Percentiles rank a stretch among this genome's conserved stretches.
Evolutionary conservation across 2,797 vertebrate species (phyloP).

Genomic region (Botia kubotai): DNA sequence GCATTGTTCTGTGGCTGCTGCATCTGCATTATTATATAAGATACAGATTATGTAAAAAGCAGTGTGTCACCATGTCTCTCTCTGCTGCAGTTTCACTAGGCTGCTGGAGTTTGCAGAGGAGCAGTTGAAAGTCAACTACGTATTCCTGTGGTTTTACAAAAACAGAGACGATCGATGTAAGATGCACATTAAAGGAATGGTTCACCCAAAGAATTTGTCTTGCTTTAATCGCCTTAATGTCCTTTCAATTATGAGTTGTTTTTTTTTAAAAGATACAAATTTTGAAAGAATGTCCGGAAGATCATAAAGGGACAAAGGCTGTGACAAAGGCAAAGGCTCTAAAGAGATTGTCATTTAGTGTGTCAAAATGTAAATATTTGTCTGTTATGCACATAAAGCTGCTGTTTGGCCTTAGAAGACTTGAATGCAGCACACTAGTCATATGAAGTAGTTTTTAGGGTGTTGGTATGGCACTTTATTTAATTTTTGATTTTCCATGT

Average conservation of each 20-base stretch:
- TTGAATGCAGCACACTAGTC: no score
- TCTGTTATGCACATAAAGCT: no score
- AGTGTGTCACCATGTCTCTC: constrained; percentile 58
- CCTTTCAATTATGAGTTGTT: neutral
- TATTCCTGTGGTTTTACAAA: constrained; percentile 97
- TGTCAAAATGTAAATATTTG: no score
- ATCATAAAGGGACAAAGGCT: no score
- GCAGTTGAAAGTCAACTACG: constrained; percentile 92
- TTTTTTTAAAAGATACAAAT: neutral
- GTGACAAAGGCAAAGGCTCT: no score
- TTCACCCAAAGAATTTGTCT: neutral
- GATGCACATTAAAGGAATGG: constrained; percentile 42
- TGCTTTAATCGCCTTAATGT: neutral
- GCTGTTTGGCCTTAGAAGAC: no score
- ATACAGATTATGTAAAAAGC: constrained; percentile 66
- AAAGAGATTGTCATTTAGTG: no score
- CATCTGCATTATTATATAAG: constrained; percentile 73
- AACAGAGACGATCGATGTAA: constrained; percentile 94
- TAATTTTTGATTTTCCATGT: no score
- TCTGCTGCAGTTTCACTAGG: constrained; percentile 86
- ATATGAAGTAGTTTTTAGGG: no score
- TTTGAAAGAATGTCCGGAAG: neutral
- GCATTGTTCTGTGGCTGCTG: constrained; percentile 54
- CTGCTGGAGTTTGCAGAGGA: constrained; percentile 95
- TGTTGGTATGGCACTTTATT: no score